Conservation (phyloP, 2,113 vertebrate genomes). For the Sorex fumeus region DNA sequence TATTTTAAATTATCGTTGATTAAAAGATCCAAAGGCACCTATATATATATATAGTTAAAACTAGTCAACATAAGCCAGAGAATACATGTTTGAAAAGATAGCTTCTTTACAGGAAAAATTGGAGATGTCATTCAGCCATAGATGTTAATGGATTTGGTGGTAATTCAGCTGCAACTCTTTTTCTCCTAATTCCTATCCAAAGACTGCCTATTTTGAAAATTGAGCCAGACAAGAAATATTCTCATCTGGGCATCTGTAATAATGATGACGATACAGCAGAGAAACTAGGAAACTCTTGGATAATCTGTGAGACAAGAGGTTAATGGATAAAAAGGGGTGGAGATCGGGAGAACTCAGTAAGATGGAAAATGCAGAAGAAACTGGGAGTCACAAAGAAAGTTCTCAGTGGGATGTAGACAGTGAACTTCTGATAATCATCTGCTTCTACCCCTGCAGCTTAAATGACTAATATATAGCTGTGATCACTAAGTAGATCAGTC, state of each 20-base stretch:
- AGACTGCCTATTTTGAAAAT: slow-evolving; percentile 47
- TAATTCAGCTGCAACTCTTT: slow-evolving; percentile 18
- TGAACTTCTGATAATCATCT: background rate
- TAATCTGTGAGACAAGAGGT: background rate
- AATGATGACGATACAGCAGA: background rate
- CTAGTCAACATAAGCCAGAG: background rate
- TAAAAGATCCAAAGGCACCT: background rate
- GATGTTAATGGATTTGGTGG: background rate
- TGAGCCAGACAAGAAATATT: background rate
- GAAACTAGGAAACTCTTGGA: slow-evolving; percentile 1
- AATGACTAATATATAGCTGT: background rate
- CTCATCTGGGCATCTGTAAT: background rate
- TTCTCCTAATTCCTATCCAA: background rate
- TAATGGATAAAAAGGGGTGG: background rate
- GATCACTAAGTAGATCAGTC: background rate
- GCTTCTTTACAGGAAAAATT: background rate
- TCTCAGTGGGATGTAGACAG: background rate
- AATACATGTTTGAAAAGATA: background rate
- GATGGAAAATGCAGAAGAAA: background rate
- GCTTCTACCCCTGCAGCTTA: background rate
- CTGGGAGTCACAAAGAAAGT: background rate
- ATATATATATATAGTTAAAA: background rate
- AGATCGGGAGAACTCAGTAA: background rate
- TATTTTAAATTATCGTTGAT: slow-evolving; percentile 21
- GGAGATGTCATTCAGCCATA: slow-evolving; percentile 1